phyloP scores from a whole-genome alignment of 2,888 invertebrate species.

The Omphaloscelis lunosa region DNA sequence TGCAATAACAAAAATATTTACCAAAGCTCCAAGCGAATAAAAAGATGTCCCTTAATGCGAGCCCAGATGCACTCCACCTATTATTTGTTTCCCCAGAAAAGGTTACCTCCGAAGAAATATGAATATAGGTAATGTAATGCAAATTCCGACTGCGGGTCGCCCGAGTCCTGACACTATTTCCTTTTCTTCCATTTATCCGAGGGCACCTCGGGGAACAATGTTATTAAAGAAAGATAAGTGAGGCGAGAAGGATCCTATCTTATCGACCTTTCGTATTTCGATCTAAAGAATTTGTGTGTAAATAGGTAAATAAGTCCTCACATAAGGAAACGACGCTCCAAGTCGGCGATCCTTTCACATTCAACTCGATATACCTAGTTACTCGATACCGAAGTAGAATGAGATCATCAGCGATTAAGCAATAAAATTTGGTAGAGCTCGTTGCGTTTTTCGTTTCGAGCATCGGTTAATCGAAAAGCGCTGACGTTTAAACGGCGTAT shows the following conservation, averaged over 20 bases:
- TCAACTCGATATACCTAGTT: conserved; percentile 25
- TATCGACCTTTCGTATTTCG: conserved; percentile 72
- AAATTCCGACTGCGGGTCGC: conserved; percentile 81
- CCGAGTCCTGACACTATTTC: conserved; percentile 78
- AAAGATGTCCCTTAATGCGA: conserved; percentile 89
- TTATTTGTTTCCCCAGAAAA: conserved; percentile 87
- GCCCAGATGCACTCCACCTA: conserved; percentile 87
- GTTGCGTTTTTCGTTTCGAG: conserved; percentile 49
- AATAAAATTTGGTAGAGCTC: conserved; percentile 61
- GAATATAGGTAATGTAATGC: conserved; percentile 83
- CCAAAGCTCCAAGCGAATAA: conserved; percentile 86
- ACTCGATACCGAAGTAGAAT: conserved; percentile 38
- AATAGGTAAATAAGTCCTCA: conserved; percentile 65
- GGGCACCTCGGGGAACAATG: conserved; percentile 84
- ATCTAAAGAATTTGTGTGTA: conserved; percentile 68
- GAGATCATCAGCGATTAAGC: conserved; percentile 57
- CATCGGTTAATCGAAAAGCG: conserved; percentile 57
- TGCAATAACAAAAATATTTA: conserved; percentile 90
- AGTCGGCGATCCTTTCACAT: conserved; percentile 40
- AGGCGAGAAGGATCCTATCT: conserved; percentile 71
- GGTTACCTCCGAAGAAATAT: conserved; percentile 82
- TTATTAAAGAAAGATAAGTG: conserved; percentile 84
- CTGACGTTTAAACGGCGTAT: conserved; percentile 65
- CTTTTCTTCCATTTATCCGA: conserved; percentile 78
- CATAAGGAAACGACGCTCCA: conserved; percentile 45